These are phyloP conservation scores for Catagonus wagneri DNA, from an alignment of 2,113 vertebrate species.

Conservation along the genomic window DNA sequence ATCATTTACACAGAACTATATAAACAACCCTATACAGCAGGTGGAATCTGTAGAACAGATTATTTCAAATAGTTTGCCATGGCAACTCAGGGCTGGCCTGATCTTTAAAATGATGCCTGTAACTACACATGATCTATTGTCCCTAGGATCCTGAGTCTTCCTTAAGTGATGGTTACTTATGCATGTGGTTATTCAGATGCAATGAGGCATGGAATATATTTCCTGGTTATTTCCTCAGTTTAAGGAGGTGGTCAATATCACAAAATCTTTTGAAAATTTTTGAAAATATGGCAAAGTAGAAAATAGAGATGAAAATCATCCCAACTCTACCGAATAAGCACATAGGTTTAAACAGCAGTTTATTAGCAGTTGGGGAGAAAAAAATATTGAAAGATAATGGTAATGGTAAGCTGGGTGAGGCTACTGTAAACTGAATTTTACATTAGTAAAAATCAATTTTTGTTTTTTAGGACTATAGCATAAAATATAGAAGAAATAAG, in stretches of 20 bases:
- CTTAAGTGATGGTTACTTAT: neutral
- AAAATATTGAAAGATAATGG: neutral
- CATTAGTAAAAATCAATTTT: neutral
- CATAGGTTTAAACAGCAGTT: neutral
- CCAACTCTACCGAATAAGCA: neutral
- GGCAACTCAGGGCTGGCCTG: neutral
- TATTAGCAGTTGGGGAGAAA: neutral
- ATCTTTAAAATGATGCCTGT: neutral
- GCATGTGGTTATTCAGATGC: neutral
- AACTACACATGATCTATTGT: neutral
- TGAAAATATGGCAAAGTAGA: neutral
- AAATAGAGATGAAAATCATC: conserved; percentile 12
- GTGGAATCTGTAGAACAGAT: neutral
- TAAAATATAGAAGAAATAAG: conserved; percentile 5
- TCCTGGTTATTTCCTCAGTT: conserved; percentile 20
- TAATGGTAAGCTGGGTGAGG: neutral
- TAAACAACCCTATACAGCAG: neutral
- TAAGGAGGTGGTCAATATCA: neutral
- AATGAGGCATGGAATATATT: neutral
- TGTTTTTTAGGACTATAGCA: neutral
- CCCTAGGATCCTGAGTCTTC: neutral
- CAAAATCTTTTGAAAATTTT: neutral
- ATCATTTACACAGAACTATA: neutral
- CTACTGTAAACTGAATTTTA: neutral
- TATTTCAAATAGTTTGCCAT: neutral